Evolutionary conservation across 2,113 vertebrate genomes (phyloP).

Genomic region (Epinephelus moara): DNA sequence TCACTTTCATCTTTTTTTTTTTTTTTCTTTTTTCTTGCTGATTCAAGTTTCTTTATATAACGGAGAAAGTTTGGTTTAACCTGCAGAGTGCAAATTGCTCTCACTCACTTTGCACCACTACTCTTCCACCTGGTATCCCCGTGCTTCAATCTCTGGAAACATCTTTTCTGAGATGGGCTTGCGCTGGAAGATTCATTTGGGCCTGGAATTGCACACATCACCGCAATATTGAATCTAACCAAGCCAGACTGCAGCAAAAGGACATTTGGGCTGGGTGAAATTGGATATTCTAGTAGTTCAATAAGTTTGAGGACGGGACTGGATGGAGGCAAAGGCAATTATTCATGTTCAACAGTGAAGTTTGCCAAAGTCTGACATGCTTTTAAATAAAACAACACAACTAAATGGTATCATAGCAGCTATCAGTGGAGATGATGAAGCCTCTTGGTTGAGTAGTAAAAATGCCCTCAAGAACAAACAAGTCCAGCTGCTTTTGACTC

Average conservation of each 20-base stretch:
- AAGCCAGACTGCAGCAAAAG: constrained; percentile 82
- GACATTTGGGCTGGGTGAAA: constrained; percentile 80
- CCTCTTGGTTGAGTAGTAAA: constrained; percentile 1
- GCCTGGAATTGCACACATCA: constrained; percentile 83
- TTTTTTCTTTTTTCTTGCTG: constrained; percentile 25
- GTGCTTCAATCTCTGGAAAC: constrained; percentile 82
- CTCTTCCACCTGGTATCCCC: constrained; percentile 77
- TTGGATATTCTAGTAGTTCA: constrained; percentile 84
- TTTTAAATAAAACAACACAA: constrained; percentile 72
- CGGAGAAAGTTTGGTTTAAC: constrained; percentile 72
- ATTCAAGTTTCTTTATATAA: constrained; percentile 55
- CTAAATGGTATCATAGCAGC: constrained; percentile 57
- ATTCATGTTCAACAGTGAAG: constrained; percentile 76
- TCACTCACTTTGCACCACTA: constrained; percentile 69
- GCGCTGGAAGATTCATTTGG: constrained; percentile 78
- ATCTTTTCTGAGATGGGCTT: constrained; percentile 78
- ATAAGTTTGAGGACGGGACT: constrained; percentile 70
- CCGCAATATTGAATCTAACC: constrained; percentile 82
- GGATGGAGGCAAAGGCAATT: constrained; percentile 74
- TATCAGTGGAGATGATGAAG: constrained; percentile 46
- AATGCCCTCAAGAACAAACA: constrained; percentile 39
- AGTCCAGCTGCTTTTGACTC: constrained; percentile 29
- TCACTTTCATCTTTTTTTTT: constrained; percentile 15
- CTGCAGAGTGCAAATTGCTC: constrained; percentile 73
- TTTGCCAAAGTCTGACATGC: constrained; percentile 57